Conservation (phyloP, 2,113 vertebrate species). For the Todiramphus saurophagus region DNA sequence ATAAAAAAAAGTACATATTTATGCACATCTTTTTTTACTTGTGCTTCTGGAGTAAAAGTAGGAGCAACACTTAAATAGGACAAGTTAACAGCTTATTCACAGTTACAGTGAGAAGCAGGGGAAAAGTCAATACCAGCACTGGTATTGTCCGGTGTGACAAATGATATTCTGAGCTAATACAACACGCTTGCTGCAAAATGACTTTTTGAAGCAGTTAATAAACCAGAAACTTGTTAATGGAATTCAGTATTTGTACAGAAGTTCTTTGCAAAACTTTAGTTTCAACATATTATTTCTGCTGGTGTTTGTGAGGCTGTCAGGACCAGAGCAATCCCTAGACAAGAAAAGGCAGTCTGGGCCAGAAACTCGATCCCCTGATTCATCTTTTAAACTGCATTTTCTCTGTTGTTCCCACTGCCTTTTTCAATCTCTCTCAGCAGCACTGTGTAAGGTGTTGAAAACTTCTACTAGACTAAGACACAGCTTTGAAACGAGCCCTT, state of each 20-base stretch:
- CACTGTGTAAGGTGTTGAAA: neutral
- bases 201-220: slow-evolving; percentile 78
- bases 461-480: neutral
- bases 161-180: slow-evolving; percentile 68
- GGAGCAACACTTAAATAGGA: neutral
- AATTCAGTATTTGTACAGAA: slow-evolving; percentile 19
- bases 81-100: neutral
- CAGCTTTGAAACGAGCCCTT: neutral
- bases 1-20: neutral
- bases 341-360: neutral
- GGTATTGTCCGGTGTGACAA: slow-evolving; percentile 69
- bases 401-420: neutral
- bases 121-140: slow-evolving; percentile 57
- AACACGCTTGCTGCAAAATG: slow-evolving; percentile 73
- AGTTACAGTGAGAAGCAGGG: neutral
- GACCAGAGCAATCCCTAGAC: neutral
- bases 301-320: neutral
- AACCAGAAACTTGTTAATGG: slow-evolving; percentile 77
- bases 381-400: neutral
- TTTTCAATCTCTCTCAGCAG: neutral
- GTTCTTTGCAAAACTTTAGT: neutral
- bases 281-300: accelerated
- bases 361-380: neutral
- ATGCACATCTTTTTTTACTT: neutral
- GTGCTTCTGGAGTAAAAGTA: neutral